Conservation (phyloP, 2,797 vertebrate species). For the Echeneis naucrates region DNA sequence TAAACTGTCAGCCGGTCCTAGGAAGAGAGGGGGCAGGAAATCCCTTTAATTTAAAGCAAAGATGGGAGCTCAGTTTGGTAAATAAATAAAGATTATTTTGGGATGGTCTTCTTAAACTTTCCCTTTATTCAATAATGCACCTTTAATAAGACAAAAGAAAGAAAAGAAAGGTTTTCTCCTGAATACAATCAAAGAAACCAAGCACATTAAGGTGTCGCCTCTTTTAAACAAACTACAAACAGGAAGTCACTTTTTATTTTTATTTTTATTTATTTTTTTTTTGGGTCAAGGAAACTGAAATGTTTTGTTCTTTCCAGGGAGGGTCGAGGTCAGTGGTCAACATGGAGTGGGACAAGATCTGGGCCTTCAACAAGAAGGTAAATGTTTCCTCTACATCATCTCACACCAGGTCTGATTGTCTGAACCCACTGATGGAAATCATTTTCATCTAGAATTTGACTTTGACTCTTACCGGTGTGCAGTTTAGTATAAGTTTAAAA, state of each 20-base stretch:
- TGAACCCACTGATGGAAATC: neutral
- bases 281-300: no score
- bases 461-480: no score
- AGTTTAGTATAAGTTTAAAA: no score
- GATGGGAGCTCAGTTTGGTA: neutral
- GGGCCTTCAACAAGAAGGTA: conserved; percentile 99
- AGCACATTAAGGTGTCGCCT: neutral
- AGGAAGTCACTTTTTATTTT: no score
- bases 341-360: conserved; percentile 99
- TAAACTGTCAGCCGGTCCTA: conserved; percentile 55
- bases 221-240: neutral
- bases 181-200: no score
- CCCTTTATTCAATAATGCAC: neutral
- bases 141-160: no score
- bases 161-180: no score
- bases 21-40: neutral
- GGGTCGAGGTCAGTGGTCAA: conserved; percentile 98
- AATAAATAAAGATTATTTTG: neutral
- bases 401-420: neutral
- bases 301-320: conserved; percentile 81
- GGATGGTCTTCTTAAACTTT: neutral
- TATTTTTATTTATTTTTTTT: no score
- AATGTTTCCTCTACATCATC: neutral
- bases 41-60: neutral
- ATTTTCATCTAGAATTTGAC: neutral